Base-by-base conservation (phyloP, 2,113 vertebrate genomes). In the Eulemur rufifrons region DNA sequence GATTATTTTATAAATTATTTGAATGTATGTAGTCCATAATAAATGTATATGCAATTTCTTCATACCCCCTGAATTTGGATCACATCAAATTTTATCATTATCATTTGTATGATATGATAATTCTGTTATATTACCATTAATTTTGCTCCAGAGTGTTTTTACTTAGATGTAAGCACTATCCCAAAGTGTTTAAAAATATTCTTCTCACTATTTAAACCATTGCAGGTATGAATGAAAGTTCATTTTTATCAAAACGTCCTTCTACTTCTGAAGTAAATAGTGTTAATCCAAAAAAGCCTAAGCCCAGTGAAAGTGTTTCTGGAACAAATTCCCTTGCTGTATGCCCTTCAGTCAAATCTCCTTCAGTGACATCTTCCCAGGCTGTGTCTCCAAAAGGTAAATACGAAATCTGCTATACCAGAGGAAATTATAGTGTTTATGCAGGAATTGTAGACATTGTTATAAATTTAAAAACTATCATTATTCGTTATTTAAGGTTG, bases 261-360 rank as follows among this genome's bases (percentile, higher is more conserved):
- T 94, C 98, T 91, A 47, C 96, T 96, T 97, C 96, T 91, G 98
- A 99, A 76, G 97, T 97, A 37, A 94, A 92, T 63, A 98, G 95
- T 95, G 97, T 83, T 83, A 92, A 88, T 76, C 90, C 94, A 76
- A 99, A 99, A 98, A 99, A 98, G 97, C 78, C 97, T 15, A 99
- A 99, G 95, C 54, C 96, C 20, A 91, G 10, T 83, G 99, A 99
- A 69, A 59, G 69, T 10, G 68, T 98, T 98, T 95, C 90, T 95
- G 95, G 93, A 96, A 95, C 63, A 80, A 91, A 47, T 93, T 89
- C 96, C 2, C 96, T 86, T 54, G 0, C 37, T 73, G 15, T 97
- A 37, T 91, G 78, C 34, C 39, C 94, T 95, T 32, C 96, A 88
- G 74, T 64, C 85, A 96, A 78, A 32, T 97, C 97, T 95, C 52